Base-by-base conservation (phyloP, 2,797 vertebrate genomes). In the Poeciliopsis gracilis region DNA sequence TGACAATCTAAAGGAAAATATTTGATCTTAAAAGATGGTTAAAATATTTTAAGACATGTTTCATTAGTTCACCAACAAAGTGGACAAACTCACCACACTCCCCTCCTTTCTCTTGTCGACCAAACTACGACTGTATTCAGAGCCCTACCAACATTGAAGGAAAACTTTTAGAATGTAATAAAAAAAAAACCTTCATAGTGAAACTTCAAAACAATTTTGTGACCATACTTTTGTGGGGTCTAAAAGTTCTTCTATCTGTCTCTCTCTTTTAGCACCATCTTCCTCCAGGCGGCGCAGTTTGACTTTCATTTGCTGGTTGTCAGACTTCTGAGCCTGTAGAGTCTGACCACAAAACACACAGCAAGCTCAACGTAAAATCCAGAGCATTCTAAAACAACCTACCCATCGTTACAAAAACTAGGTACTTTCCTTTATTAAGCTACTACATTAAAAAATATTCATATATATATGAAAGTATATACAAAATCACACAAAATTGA, bases 221-320 rank as follows among this genome's bases (percentile, higher is more conserved):
- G 5, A 46, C 51, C 79, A 1, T 85, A 98, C 97, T 86, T 95
- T 97, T 41, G 91, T 92, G 66, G 95, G 94, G 82, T 98, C 97
- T 91, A 98, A 80, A 11, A 99, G 94, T 70, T 98, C 97, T 36
- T 97, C 96, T 36, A 99, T 97, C 87, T 98, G 98, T 80, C 95
- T 97, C 84, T 98, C 97, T 91, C 98, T 97, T 75, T 96, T 96
- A 10, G 23, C 93, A 8, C 96, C 97, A 3, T 98, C 97, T 79
- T 98, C 97, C 73, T 98, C 97, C 38, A 98, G 89, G 45, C 97
- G 96, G 15, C 97, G 96, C 0, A 98, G 94, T 86, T 96, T 97
- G 0, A 96, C 97, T 90, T 97, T 97, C 96, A 97, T 94, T 77
- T 95, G 89, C 70, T 96, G 95, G 38, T 95, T 94, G 51, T 98